A percentile compares a stretch with the other conserved stretches of the same genome.
Evolutionary conservation across 1,140 invertebrate genomes (phyloP).

Genomic region (Vanessa tameamea): DNA sequence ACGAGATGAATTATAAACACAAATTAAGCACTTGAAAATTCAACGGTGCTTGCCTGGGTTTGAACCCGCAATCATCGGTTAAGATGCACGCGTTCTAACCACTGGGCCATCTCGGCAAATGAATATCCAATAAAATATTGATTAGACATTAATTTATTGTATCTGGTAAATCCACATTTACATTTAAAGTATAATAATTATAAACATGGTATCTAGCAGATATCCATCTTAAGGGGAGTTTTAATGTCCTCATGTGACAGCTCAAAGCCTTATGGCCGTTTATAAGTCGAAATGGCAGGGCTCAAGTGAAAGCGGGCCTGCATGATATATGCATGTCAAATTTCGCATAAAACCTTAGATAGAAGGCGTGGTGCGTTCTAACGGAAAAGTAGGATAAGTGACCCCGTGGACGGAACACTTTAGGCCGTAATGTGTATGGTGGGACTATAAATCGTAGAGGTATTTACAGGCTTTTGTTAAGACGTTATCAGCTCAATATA

Average conservation of each 20-base stretch:
- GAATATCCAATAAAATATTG: neutral
- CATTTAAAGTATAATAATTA: neutral
- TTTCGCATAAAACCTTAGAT: constrained; percentile 40
- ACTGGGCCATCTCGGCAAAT: too few relatives aligned
- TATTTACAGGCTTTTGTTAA: too few relatives aligned
- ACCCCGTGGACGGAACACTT: constrained; percentile 14
- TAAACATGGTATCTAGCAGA: neutral
- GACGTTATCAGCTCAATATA: too few relatives aligned
- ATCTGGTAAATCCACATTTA: neutral
- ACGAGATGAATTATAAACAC: too few relatives aligned
- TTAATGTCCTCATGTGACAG: constrained; percentile 18
- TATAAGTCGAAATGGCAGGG: constrained; percentile 29
- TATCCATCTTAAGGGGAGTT: constrained; percentile 13
- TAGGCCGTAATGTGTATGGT: constrained; percentile 9
- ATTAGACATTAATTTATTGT: neutral
- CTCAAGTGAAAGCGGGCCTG: constrained; percentile 27
- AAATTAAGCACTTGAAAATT: too few relatives aligned
- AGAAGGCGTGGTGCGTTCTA: constrained; percentile 37
- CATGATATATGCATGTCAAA: constrained; percentile 46
- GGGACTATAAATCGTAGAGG: neutral
- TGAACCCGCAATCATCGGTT: too few relatives aligned
- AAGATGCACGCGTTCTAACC: too few relatives aligned
- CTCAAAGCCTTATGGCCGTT: constrained; percentile 21
- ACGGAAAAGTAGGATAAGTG: constrained; percentile 42
- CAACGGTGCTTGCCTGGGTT: too few relatives aligned